Base-by-base conservation (phyloP, 35 echinoderm and acorn worm species). In the Heliocidaris tuberculata region DNA sequence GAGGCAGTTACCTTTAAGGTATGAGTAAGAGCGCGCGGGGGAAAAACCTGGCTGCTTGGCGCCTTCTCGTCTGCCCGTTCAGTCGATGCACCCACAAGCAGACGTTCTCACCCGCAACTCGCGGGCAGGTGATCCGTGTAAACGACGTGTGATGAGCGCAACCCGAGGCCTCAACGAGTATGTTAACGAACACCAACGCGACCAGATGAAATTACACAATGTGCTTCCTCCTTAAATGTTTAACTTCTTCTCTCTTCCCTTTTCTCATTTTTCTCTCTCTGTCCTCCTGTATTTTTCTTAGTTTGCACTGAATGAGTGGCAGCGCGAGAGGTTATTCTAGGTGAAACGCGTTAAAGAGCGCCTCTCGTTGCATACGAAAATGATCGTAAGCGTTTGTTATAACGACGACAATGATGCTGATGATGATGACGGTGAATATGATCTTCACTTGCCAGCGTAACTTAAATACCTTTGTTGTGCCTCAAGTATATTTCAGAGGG, bases 121-220 rank as follows among this genome's bases (percentile, higher is more conserved):
- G 87, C 87, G 87, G 87, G 87, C 87, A 89, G 87, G 87, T 89
- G 87, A 89, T 89, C 31, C 87, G 87, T 89, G 87, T 89, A 89
- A 89, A 89, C 87, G 21, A 89, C 87, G 87, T 89, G 87, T 89
- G 87, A 89, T 47, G 87, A 89, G 31, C 87, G 87, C 87, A 89
- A 89, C 87, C 87, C 29, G 87, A 89, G 87, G 87, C 87, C 47
- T 31, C 31, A 48, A 32, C 87, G 31, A 32, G 87, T 78, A 89
- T 89, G 87, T 89, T 89, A 32, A 27, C 87, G 47, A 48, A 89
- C 31, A 89, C 87, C 87, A 48, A 89, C 47, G 87, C 47, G 31
- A 89, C 31, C 31, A 32, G 87, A 89, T 89, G 47, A 89, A 89
- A 89, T 89, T 89, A 89, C 87, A 48, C 87, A 47, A 48, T 32